A percentile compares a stretch with the other conserved stretches of the same genome.
Evolutionary conservation across 2,797 vertebrate genomes (phyloP).

Genomic region (Coilia nasus): DNA sequence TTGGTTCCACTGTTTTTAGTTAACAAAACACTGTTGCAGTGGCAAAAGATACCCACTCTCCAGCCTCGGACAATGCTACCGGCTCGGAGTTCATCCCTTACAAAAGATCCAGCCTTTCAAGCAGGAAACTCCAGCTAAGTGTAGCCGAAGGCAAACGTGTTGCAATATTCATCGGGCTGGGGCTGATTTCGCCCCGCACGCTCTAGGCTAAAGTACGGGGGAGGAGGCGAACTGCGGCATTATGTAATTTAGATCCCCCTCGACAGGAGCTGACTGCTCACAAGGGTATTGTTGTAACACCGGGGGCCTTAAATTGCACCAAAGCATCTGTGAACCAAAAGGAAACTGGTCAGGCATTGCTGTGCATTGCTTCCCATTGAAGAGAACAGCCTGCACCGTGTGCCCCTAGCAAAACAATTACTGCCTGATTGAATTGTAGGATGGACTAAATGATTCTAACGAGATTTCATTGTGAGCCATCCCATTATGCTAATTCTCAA

Average conservation of each 20-base stretch:
- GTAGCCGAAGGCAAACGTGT: slow-evolving; percentile 50
- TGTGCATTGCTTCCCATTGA: background rate
- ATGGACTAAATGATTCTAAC: slow-evolving; percentile 1
- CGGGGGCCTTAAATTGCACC: slow-evolving; percentile 8
- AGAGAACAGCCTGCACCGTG: background rate
- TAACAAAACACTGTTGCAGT: background rate
- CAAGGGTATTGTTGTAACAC: background rate
- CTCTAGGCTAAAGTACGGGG: background rate
- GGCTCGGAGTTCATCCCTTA: background rate
- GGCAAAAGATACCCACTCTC: background rate
- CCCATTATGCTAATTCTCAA: slow-evolving; percentile 29
- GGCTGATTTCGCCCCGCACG: background rate
- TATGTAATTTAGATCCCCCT: background rate
- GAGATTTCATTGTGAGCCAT: slow-evolving; percentile 29
- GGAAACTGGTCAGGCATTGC: background rate
- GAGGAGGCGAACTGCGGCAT: background rate
- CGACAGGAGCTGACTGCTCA: slow-evolving; percentile 14
- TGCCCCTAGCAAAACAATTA: slow-evolving; percentile 22
- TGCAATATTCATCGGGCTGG: slow-evolving; percentile 31
- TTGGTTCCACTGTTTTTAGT: background rate
- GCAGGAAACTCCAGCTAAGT: slow-evolving; percentile 52
- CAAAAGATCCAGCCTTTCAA: slow-evolving; percentile 14
- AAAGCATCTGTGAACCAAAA: slow-evolving; percentile 3
- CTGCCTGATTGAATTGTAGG: slow-evolving; percentile 22
- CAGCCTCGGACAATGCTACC: background rate